These are phyloP conservation scores for Gypaetus barbatus DNA, from an alignment of 2,797 vertebrate species.

Conservation along the genomic window DNA sequence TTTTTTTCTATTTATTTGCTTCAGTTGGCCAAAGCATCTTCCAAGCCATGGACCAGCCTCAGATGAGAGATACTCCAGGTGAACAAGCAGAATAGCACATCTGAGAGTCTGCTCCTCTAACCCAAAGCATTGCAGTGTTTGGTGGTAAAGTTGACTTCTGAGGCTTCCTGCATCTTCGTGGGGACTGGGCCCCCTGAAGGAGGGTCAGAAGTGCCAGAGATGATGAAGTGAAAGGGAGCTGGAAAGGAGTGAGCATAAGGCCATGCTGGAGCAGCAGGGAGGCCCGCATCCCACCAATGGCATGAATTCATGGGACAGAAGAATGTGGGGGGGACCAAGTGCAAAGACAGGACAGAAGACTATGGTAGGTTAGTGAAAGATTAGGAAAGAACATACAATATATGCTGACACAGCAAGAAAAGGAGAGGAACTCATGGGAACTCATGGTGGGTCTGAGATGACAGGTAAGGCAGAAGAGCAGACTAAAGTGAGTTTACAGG, in stretches of 20 bases:
- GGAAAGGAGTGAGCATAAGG: neutral
- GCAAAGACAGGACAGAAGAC: neutral
- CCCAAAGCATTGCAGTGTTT: neutral
- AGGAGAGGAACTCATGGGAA: neutral
- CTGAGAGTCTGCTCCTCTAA: neutral
- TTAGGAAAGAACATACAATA: neutral
- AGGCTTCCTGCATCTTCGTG: neutral
- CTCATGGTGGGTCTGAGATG: neutral
- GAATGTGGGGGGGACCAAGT: neutral
- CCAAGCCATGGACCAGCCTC: neutral
- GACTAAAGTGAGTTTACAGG: neutral
- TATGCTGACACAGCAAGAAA: neutral
- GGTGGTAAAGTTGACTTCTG: neutral
- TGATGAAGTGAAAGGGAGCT: neutral
- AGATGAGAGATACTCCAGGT: neutral
- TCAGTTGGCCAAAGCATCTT: neutral
- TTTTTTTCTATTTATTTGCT: neutral
- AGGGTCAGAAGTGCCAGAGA: neutral
- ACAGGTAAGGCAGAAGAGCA: neutral
- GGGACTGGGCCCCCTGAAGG: neutral
- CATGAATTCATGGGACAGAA: neutral
- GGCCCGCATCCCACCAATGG: rapidly evolving
- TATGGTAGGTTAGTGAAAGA: neutral
- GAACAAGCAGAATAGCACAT: neutral
- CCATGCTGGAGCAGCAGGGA: neutral